Evolutionary conservation across 2,888 invertebrate species (phyloP), one percentile per base, ranked within the genome.

Genomic region (Scrobipalpa costella): DNA sequence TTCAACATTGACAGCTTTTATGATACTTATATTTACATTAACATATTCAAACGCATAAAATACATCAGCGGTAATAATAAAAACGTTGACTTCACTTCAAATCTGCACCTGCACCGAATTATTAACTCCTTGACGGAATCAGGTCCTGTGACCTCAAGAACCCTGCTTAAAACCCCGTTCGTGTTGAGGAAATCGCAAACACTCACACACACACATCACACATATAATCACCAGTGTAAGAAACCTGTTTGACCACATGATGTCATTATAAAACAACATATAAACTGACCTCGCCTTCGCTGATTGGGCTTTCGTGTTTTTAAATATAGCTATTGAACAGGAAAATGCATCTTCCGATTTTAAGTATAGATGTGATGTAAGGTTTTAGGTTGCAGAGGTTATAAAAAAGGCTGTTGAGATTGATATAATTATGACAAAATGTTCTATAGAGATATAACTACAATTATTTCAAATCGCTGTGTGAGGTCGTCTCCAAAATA

Each of bases 171-270:
- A 15, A 60, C 38, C 52, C 38, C 36, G 15, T 52, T 40, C 11
- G 62, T 33, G 49, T 57, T 15, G 38, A 58, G 63, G 63, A 63
- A 63, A 58, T 55, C 17, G 62, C 57, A 27, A n/a, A 55, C 33
- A 44, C 21, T 27, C 62, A 40, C 40, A 38, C 47, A 34, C 40
- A 40, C 40, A 44, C 44, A 40, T n/a, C n/a, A 13, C 13, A 40
- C 40, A 40, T 2, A 11, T 13, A 6, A n/a, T 15, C 44, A 44
- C 44, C 7, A n/a, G 7, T 19, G 3, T 1, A 44, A 40, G 27
- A 27, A 59, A 64, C 64, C 36, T 0, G 63, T 64, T 61, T 19
- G 19, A 36, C 57, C 57, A 57, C 57, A 50, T 64, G 64, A 64
- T 64, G 64, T 64, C 64, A 61, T 61, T 64, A 17, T 57, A 57